These are phyloP conservation scores for Marisa cornuarietis DNA, from an alignment of 1,140 invertebrate genomes.

Conservation along the genomic window DNA sequence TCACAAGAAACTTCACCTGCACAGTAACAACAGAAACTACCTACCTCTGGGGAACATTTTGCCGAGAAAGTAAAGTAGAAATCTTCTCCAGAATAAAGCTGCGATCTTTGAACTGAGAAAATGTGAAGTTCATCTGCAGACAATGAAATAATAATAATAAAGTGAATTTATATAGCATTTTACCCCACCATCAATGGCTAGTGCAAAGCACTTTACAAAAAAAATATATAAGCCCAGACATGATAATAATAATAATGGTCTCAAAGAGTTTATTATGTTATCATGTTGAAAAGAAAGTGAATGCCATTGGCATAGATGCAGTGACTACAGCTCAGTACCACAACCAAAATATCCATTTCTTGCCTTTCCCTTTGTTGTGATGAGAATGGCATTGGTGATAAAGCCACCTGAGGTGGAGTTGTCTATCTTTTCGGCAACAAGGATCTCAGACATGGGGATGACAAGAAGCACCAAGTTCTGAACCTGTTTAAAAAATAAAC, in stretches of 20 bases:
- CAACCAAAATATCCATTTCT: too few species aligned
- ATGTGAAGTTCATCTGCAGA: conserved; percentile 79
- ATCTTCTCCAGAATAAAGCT: conserved; percentile 91
- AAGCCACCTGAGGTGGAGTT: conserved; percentile 68
- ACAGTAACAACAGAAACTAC: background rate
- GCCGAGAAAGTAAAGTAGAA: conserved; percentile 82
- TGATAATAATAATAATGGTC: too few species aligned
- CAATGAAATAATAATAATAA: background rate
- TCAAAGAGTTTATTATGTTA: too few species aligned
- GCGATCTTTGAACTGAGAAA: conserved; percentile 87
- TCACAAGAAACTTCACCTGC: too few species aligned
- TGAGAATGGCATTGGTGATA: conserved; percentile 83
- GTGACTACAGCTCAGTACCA: too few species aligned
- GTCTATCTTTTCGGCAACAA: conserved; percentile 78
- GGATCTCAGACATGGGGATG: conserved; percentile 85
- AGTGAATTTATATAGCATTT: too few species aligned
- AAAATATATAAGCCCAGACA: too few species aligned
- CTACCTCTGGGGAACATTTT: conserved; percentile 38
- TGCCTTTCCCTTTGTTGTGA: conserved; percentile 80
- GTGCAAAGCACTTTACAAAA: too few species aligned
- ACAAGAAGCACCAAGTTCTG: conserved; percentile 85
- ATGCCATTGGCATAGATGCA: background rate
- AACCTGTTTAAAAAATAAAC: conserved; percentile 71
- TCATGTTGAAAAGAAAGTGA: too few species aligned
- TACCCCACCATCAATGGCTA: too few species aligned